Conservation (phyloP, 2,888 invertebrate species). For the Eupithecia pulchellata region DNA sequence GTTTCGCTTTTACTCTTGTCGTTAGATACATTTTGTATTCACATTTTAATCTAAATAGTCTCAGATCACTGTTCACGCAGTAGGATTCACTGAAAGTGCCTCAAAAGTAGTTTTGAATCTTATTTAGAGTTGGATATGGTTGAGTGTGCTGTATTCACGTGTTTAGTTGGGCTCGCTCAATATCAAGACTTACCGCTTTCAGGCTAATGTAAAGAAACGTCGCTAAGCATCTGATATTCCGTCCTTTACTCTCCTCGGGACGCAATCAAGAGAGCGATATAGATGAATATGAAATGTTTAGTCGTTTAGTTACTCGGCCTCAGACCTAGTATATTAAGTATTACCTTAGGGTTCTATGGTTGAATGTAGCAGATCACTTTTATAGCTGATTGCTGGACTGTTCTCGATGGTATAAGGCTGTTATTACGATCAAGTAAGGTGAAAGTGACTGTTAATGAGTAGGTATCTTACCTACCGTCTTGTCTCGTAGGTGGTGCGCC, state of each 20-base stretch:
- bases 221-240: conserved; percentile 19
- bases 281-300: conserved; percentile 16
- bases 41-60: conserved; percentile 49
- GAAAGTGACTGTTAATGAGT: conserved; percentile 63
- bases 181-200: conserved; percentile 83
- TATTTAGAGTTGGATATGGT: conserved; percentile 62
- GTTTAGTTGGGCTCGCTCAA: conserved; percentile 83
- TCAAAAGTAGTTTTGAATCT: conserved; percentile 50
- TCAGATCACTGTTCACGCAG: conserved; percentile 55
- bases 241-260: background rate
- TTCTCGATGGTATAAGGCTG: conserved; percentile 77
- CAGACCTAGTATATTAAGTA: conserved; percentile 77
- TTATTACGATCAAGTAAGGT: conserved; percentile 77
- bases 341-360: conserved; percentile 76
- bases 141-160: conserved; percentile 77
- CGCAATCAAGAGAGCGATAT: background rate
- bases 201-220: conserved; percentile 29
- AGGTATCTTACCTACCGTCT: conserved; percentile 58
- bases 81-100: conserved; percentile 63
- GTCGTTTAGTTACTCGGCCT: conserved; percentile 30
- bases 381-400: conserved; percentile 75
- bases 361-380: conserved; percentile 78
- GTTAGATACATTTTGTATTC: conserved; percentile 46
- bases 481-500: conserved; percentile 82
- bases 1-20: conserved; percentile 68